A percentile compares a stretch with the other conserved stretches of the same genome.
Conservation (phyloP, 2,113 vertebrate genomes). For the Odocoileus virginianus region DNA sequence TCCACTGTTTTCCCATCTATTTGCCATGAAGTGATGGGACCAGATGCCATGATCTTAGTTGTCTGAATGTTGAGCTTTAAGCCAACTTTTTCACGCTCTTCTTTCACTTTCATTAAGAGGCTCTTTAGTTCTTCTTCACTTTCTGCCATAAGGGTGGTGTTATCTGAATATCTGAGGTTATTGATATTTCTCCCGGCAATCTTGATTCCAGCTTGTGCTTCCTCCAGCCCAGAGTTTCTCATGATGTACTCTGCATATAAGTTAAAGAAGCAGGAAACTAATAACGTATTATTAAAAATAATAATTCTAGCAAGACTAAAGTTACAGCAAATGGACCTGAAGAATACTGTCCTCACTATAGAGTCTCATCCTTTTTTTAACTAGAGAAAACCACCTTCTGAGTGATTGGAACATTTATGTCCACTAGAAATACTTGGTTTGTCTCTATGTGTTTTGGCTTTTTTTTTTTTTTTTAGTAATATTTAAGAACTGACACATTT, state of each 20-base stretch:
- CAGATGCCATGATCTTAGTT: not conserved
- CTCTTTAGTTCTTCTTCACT: not conserved
- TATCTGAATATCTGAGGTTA: not conserved
- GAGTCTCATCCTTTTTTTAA: not conserved
- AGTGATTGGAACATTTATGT: not conserved
- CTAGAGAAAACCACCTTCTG: not conserved
- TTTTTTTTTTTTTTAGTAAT: not conserved
- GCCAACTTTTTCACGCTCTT: not conserved
- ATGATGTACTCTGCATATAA: not conserved
- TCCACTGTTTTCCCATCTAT: not conserved
- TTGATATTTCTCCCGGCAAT: not conserved
- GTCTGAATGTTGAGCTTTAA: not conserved
- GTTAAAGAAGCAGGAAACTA: not conserved
- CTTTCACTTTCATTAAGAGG: not conserved
- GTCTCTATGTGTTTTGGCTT: not conserved
- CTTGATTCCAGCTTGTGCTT: not conserved
- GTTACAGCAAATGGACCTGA: not conserved
- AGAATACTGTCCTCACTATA: not conserved
- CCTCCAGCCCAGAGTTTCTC: not conserved
- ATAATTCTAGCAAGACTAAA: not conserved
- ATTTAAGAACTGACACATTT: not conserved
- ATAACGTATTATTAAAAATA: not conserved
- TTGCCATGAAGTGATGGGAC: not conserved
- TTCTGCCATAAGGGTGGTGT: not conserved
- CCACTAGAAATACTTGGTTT: not conserved